phyloP scores from a whole-genome alignment of 2,113 vertebrate genomes.

The Tursiops truncatus region DNA sequence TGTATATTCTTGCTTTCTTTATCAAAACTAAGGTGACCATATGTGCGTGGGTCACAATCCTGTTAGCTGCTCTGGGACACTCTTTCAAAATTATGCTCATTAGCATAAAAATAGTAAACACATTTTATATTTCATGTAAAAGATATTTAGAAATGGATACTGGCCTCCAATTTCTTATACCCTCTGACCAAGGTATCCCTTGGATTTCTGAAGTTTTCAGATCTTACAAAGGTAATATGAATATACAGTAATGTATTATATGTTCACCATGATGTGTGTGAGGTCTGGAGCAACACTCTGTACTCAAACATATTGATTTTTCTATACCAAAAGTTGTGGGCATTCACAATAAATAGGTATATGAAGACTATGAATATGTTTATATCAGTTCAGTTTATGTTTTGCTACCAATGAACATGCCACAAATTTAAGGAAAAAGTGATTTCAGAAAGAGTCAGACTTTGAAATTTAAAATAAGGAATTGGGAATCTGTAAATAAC shows the following conservation, averaged over 20 bases:
- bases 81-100: slow-evolving; percentile 34
- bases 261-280: neutral
- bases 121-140: slow-evolving; percentile 4
- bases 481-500: neutral
- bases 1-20: too few species aligned
- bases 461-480: neutral
- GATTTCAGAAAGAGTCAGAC: neutral
- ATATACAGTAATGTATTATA: neutral
- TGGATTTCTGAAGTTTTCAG: neutral
- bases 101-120: slow-evolving; percentile 32
- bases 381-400: neutral
- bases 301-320: neutral
- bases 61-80: neutral
- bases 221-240: neutral
- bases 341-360: neutral
- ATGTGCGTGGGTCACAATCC: neutral
- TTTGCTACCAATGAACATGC: neutral
- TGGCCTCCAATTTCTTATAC: neutral
- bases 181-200: neutral
- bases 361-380: neutral
- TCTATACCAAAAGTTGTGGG: neutral
- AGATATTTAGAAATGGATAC: slow-evolving; percentile 2
- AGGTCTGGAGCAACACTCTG: neutral
- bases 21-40: too few species aligned
- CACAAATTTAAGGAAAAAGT: neutral